Conservation (phyloP, 1,140 invertebrate genomes). For the Drosophila mauritiana region DNA sequence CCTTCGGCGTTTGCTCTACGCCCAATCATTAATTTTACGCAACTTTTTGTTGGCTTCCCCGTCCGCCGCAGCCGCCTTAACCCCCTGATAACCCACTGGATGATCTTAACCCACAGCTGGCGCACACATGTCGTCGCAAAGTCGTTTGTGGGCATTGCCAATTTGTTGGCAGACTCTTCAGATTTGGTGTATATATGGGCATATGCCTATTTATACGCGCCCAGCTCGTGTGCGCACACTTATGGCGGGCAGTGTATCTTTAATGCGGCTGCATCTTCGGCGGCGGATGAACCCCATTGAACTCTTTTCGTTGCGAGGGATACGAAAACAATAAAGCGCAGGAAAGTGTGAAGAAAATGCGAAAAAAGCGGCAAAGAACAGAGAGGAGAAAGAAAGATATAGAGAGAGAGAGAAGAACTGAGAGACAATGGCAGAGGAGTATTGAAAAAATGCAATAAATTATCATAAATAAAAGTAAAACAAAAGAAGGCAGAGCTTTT, state of each 20-base stretch:
- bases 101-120: slow-evolving; percentile 56
- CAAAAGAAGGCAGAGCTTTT: slow-evolving; percentile 3
- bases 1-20: slow-evolving; percentile 30
- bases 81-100: slow-evolving; percentile 2
- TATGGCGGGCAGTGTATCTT: slow-evolving; percentile 54
- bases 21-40: slow-evolving; percentile 53
- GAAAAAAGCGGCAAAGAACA: slow-evolving; percentile 49
- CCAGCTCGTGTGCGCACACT: slow-evolving; percentile 12
- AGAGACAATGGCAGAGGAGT: slow-evolving; percentile 42
- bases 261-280: slow-evolving; percentile 48
- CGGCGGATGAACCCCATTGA: slow-evolving; percentile 62
- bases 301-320: slow-evolving; percentile 39
- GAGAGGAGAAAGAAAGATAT: slow-evolving; percentile 2
- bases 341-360: slow-evolving; percentile 62
- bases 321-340: slow-evolving; percentile 41
- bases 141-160: slow-evolving; percentile 54
- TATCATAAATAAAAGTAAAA: slow-evolving; percentile 57
- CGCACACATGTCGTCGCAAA: slow-evolving; percentile 67
- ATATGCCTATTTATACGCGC: slow-evolving; percentile 4
- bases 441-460: slow-evolving; percentile 76
- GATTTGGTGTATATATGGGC: slow-evolving; percentile 39
- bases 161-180: slow-evolving; percentile 54
- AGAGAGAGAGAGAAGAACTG: slow-evolving; percentile 31
- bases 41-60: slow-evolving; percentile 24
- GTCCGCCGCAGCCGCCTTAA: not conserved